Evolutionary conservation across 2,113 vertebrate species (phyloP).

Genomic region (Tenrec ecaudatus): DNA sequence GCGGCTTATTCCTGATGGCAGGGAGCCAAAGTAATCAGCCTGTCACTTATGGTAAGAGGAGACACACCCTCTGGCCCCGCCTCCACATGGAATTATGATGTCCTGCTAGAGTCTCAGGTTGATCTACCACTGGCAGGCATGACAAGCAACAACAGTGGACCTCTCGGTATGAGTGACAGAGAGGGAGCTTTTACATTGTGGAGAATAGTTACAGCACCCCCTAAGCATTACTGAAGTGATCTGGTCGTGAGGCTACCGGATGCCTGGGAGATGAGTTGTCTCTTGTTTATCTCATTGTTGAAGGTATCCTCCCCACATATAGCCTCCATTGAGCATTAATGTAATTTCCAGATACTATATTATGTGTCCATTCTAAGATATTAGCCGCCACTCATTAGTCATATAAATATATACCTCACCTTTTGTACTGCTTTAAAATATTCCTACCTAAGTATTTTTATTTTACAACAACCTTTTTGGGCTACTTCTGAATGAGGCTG

Average conservation of each 20-base stretch:
- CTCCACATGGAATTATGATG: not conserved
- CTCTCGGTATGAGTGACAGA: accelerated
- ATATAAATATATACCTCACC: not conserved
- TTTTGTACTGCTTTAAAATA: not conserved
- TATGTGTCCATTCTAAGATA: not conserved
- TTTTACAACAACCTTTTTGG: not conserved
- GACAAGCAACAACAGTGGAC: not conserved
- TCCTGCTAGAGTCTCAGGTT: not conserved
- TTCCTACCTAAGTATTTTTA: not conserved
- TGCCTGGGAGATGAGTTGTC: too few relatives aligned
- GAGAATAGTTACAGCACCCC: not conserved
- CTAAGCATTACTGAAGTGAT: not conserved
- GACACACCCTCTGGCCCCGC: not conserved
- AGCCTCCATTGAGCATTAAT: not conserved
- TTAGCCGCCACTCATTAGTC: not conserved
- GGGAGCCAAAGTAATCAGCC: not conserved
- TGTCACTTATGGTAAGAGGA: not conserved
- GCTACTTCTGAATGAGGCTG: not conserved
- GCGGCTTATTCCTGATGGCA: not conserved
- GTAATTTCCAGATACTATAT: not conserved
- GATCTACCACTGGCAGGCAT: not conserved
- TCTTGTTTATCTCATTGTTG: not conserved
- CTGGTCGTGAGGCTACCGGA: not conserved
- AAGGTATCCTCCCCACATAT: not conserved
- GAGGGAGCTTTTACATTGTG: not conserved